A percentile compares a stretch with the other conserved stretches of the same genome.
These are phyloP conservation scores for Uromys caudimaculatus DNA, from an alignment of 2,797 vertebrate genomes.

Conservation along the genomic window DNA sequence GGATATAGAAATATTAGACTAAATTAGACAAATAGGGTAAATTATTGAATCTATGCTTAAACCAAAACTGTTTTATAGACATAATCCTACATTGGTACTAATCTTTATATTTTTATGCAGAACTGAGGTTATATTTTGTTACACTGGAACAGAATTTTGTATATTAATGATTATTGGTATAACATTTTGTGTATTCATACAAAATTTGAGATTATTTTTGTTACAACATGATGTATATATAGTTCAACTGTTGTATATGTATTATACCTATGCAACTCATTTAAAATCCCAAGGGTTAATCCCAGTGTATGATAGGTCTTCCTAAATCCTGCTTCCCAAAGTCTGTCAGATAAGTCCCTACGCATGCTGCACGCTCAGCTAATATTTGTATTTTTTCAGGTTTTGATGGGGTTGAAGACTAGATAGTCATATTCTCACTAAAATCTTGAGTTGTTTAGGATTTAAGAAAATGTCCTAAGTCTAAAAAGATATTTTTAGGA, in stretches of 20 bases:
- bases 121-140: background rate
- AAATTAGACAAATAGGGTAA: background rate
- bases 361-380: too few relatives aligned
- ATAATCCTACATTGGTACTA: background rate
- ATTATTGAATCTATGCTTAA: background rate
- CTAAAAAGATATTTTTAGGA: too few relatives aligned
- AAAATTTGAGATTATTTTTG: background rate
- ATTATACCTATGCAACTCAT: background rate
- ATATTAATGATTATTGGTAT: background rate
- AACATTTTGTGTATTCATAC: background rate
- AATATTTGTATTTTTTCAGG: too few relatives aligned
- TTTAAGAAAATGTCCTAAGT: too few relatives aligned
- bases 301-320: background rate
- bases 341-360: background rate
- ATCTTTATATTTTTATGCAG: background rate
- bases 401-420: too few relatives aligned
- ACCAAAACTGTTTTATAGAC: background rate
- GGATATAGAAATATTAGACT: background rate
- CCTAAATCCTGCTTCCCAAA: background rate
- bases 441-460: too few relatives aligned
- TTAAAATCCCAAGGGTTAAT: background rate
- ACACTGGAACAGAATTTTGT: background rate
- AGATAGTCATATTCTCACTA: too few relatives aligned
- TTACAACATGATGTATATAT: background rate
- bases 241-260: background rate